A percentile compares a stretch with the other conserved stretches of the same genome.
phyloP scores from a whole-genome alignment of 2,113 vertebrate species.

The Cisticola juncidis region DNA sequence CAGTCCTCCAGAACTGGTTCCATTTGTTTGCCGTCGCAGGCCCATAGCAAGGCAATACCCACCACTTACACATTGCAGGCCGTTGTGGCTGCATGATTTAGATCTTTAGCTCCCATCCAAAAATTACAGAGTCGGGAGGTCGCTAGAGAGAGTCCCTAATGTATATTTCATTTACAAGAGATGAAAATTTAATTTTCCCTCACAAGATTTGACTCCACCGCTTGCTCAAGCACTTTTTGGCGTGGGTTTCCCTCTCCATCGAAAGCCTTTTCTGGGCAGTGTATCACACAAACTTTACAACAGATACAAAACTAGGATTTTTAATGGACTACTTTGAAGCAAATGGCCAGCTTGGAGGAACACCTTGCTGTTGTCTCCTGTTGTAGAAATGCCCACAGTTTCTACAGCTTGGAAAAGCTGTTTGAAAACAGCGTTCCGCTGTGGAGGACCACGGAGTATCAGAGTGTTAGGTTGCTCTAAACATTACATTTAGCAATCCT shows the following conservation, averaged over 20 bases:
- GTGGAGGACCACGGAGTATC: not conserved
- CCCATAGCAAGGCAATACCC: constrained; percentile 25
- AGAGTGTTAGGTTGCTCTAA: constrained; percentile 29
- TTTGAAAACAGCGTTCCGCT: not conserved
- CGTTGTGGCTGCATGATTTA: constrained; percentile 39
- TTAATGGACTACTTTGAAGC: not conserved
- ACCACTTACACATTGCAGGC: not conserved
- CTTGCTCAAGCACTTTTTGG: constrained; percentile 47
- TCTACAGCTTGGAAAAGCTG: constrained; percentile 21
- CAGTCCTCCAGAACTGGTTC: constrained; percentile 79
- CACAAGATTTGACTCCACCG: constrained; percentile 58
- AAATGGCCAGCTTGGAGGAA: not conserved
- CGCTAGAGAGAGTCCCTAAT: constrained; percentile 69
- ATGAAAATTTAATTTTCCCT: constrained; percentile 81
- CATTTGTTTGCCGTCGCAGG: constrained; percentile 75
- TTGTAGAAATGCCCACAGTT: not conserved
- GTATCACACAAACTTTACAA: constrained; percentile 46
- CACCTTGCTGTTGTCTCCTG: not conserved
- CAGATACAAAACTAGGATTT: constrained; percentile 27
- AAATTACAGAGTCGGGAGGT: constrained; percentile 73
- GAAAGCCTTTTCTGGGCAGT: constrained; percentile 46
- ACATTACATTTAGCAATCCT: constrained; percentile 47
- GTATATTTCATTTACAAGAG: constrained; percentile 79
- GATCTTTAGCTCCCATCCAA: constrained; percentile 48
- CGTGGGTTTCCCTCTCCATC: constrained; percentile 1